Percentiles rank a stretch among this genome's conserved stretches.
These are phyloP conservation scores for Mellivora capensis DNA, from an alignment of 2,113 vertebrate genomes.

Conservation along the genomic window DNA sequence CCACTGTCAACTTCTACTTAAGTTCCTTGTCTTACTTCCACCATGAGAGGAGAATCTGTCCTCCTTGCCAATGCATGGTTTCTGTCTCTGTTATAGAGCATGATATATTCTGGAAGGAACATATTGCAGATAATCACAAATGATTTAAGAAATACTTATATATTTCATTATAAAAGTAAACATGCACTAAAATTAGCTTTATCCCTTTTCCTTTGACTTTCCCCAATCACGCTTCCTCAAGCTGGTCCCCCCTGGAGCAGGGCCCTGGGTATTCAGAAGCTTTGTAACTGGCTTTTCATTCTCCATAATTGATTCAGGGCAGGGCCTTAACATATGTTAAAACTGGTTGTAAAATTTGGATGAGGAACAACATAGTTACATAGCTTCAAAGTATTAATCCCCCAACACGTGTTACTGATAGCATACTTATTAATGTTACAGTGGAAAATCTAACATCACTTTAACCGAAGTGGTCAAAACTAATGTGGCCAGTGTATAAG, in stretches of 20 bases:
- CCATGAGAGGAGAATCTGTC: not conserved
- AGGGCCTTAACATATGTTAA: not conserved
- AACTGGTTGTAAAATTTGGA: not conserved
- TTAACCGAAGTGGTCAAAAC: not conserved
- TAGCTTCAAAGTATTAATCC: not conserved
- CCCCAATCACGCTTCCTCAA: not conserved
- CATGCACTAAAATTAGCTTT: too few species aligned
- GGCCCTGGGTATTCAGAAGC: accelerated
- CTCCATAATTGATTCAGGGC: not conserved
- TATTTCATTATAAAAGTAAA: not conserved
- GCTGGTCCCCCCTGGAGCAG: not conserved
- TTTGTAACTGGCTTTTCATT: not conserved
- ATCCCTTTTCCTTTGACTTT: not conserved
- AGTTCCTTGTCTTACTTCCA: not conserved
- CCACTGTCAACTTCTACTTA: not conserved
- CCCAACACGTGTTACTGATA: not conserved
- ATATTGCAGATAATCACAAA: not conserved
- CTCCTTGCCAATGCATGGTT: not conserved
- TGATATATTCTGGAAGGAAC: not conserved
- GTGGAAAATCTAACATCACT: not conserved
- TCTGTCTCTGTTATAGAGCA: not conserved
- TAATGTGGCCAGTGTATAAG: not conserved
- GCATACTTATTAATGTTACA: not conserved
- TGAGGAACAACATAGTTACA: not conserved
- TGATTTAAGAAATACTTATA: not conserved